Conservation (phyloP, 2,113 vertebrate genomes). For the Nanorana parkeri region DNA sequence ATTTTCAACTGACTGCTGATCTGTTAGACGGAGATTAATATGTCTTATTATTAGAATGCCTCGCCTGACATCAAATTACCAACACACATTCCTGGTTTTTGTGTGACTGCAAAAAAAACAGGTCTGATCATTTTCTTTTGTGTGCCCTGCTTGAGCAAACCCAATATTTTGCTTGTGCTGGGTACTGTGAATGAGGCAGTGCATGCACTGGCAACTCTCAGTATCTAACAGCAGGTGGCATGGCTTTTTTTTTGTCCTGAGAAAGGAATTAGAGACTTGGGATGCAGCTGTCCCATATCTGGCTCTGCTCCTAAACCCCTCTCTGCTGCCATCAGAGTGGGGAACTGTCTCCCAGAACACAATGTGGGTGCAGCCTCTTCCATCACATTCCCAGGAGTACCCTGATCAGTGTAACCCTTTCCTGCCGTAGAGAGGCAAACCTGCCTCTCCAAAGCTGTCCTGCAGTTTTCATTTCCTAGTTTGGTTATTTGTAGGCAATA, state of each 20-base stretch:
- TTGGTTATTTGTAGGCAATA: no score
- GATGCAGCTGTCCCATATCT: conserved; percentile 49
- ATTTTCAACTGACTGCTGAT: conserved; percentile 25
- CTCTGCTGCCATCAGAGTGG: conserved; percentile 29
- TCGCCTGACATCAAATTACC: conserved; percentile 27
- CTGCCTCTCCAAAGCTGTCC: no score
- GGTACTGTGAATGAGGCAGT: conserved; percentile 45
- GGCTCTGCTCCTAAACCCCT: conserved; percentile 52
- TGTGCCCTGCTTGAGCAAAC: conserved; percentile 42
- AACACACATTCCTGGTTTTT: conserved; percentile 34
- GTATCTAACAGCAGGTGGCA: conserved; percentile 64
- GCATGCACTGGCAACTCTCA: conserved; percentile 36
- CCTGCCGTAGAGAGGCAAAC: neutral
- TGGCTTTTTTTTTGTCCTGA: conserved; percentile 65
- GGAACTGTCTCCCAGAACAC: conserved; percentile 36
- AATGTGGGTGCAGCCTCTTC: conserved; percentile 52
- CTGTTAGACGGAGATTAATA: conserved; percentile 43
- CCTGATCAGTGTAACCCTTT: conserved; percentile 40
- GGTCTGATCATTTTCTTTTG: conserved; percentile 47
- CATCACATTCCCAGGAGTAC: conserved; percentile 38
- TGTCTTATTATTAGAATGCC: conserved; percentile 9
- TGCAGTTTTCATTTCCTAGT: no score
- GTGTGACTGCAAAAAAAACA: conserved; percentile 24
- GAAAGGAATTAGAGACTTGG: neutral
- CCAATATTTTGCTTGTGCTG: conserved; percentile 46